Base-by-base conservation (phyloP, 1,140 invertebrate species). In the Formica exsecta region DNA sequence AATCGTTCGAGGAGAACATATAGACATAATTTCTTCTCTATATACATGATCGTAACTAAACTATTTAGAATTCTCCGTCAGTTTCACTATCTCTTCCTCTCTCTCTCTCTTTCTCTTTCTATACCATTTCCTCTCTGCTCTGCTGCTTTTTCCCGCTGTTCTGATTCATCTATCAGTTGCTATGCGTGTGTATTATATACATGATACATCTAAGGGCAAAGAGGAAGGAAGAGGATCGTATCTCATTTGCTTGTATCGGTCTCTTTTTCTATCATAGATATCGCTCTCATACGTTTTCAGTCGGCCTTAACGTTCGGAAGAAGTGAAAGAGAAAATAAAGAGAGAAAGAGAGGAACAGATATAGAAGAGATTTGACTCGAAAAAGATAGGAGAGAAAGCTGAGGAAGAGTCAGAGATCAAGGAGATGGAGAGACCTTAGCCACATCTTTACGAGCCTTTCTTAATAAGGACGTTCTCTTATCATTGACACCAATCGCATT, bases 251-350 rank as follows among this genome's bases (percentile, higher is more conserved):
- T 74, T 32, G 57, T 57, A 84, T 57, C 57, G 76, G 44, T 65
- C 36, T 66, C 51, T 48, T 59, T 57, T 32, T 48, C 68, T 62
- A 38, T 48, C 62, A 41, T 74, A 81, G 90, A 91, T 90, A 91
- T 91, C 89, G 75, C 16, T 48, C 79, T 91, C 90, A 91, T 91
- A 91, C 88, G 91, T 91, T 91, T 91, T 89, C 90, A 91, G 91
- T 89, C 86, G 86, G 86, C 66, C 73, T 91, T 91, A 85, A 80
- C 70, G 79, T 54, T 84, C 62, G 51, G 57, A 57, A 66, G 87
- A 85, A 51, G 54, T 79, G 19, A 75, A 54, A 32, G 70, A 32
- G 70, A 54, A 29, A 76, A 32, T 29, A 22, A 59, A 57, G 48
- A n/a, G 32, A 65, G 16, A 61, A 62, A 77, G 25, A 73, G 64